Evolutionary conservation across 2,797 vertebrate genomes (phyloP).

Genomic region (Adrianichthys oophorus): DNA sequence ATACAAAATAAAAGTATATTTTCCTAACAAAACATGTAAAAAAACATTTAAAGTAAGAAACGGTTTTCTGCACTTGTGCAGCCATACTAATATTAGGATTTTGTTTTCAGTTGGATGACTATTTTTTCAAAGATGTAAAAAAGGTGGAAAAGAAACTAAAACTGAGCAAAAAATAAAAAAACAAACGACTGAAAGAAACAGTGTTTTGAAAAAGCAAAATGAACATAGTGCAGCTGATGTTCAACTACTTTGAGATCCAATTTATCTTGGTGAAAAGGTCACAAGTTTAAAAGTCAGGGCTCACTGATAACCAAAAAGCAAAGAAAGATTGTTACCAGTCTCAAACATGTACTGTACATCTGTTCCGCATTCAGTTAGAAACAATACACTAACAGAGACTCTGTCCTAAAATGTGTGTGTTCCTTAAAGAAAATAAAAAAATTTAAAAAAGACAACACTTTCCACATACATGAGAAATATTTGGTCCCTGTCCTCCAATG

Average conservation of each 20-base stretch:
- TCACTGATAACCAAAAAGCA: slow-evolving; percentile 19
- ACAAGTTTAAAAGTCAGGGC: slow-evolving; percentile 31
- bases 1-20: slow-evolving; percentile 54
- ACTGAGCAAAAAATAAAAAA: slow-evolving; percentile 20
- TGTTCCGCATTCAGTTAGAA: slow-evolving; percentile 42
- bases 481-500: slow-evolving; percentile 50
- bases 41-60: slow-evolving; percentile 55
- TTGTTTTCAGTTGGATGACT: slow-evolving; percentile 18
- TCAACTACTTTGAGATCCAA: slow-evolving; percentile 14
- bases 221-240: slow-evolving; percentile 54
- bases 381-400: slow-evolving; percentile 12
- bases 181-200: slow-evolving; percentile 36
- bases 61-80: slow-evolving; percentile 45
- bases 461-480: slow-evolving; percentile 47
- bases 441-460: slow-evolving; percentile 52
- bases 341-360: slow-evolving; percentile 34
- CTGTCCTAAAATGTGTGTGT: slow-evolving; percentile 48
- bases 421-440: slow-evolving; percentile 52
- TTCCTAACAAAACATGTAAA: slow-evolving; percentile 55
- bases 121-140: slow-evolving; percentile 35
- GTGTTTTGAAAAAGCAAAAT: slow-evolving; percentile 50
- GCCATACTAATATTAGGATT: slow-evolving; percentile 33
- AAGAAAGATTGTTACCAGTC: slow-evolving; percentile 27
- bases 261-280: slow-evolving; percentile 10
- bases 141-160: slow-evolving; percentile 21